Evolutionary conservation across 2,113 vertebrate species (phyloP).

Genomic region (Sylvilagus bachmani): DNA sequence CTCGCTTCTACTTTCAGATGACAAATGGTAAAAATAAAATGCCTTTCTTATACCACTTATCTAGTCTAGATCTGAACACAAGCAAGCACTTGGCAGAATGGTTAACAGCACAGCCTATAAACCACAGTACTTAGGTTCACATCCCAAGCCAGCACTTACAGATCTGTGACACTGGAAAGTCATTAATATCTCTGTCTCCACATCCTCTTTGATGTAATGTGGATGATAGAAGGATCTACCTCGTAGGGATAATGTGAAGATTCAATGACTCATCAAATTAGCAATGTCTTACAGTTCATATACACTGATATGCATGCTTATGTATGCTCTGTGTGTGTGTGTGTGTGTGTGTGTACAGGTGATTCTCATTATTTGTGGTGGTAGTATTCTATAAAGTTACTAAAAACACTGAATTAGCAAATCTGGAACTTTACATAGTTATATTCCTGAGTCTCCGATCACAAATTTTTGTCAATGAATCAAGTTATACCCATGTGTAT

Average conservation of each 20-base stretch:
- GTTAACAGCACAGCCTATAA: background rate
- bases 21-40: background rate
- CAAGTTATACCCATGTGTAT: background rate
- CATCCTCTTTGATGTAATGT: background rate
- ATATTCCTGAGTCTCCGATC: background rate
- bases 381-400: background rate
- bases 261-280: background rate
- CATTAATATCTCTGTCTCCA: background rate
- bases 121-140: fast-evolving
- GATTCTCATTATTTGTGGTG: background rate
- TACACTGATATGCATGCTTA: too few species aligned
- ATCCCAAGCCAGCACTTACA: too few species aligned
- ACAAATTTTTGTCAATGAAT: background rate
- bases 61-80: background rate
- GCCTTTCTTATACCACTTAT: background rate
- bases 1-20: background rate
- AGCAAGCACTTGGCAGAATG: background rate
- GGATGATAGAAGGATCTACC: background rate
- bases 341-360: background rate
- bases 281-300: background rate
- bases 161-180: background rate
- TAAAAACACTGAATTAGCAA: background rate
- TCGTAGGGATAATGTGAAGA: too few species aligned
- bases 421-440: background rate
- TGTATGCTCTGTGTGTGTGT: background rate